phyloP scores from a whole-genome alignment of 2,797 vertebrate genomes.

The Antennarius maculatus region DNA sequence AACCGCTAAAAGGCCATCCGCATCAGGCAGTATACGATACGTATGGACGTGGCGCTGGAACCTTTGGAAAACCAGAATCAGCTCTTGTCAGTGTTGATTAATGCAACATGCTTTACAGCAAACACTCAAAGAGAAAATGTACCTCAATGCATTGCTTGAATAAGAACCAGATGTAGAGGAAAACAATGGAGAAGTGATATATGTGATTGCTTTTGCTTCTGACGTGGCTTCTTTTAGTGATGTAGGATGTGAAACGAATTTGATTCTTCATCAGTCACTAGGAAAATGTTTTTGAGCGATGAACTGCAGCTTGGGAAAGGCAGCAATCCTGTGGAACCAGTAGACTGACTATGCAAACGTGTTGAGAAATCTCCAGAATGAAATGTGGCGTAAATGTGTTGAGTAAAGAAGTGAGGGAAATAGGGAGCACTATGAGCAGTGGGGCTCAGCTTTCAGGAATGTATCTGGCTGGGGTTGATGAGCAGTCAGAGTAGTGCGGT shows the following conservation, averaged over 20 bases:
- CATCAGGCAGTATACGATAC: conserved; percentile 85
- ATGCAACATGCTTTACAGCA: conserved; percentile 4
- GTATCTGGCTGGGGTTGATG: conserved; percentile 76
- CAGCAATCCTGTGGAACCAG: not conserved
- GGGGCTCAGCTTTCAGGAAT: conserved; percentile 84
- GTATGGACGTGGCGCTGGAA: conserved; percentile 87
- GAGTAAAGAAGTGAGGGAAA: conserved; percentile 61
- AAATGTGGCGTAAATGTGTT: conserved; percentile 55
- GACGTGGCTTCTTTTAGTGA: conserved; percentile 28
- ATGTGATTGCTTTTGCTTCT: conserved; percentile 21
- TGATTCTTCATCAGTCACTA: conserved; percentile 25
- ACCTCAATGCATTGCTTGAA: conserved; percentile 21
- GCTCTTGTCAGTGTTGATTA: not conserved
- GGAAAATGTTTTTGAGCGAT: conserved; percentile 24
- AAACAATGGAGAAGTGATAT: conserved; percentile 15
- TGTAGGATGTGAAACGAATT: conserved; percentile 13
- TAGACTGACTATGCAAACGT: conserved; percentile 5
- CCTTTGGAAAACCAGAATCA: conserved; percentile 62
- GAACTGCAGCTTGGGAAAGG: conserved; percentile 7
- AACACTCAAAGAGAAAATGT: conserved; percentile 27
- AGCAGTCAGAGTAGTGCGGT: conserved; percentile 79
- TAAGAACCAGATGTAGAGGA: conserved; percentile 38
- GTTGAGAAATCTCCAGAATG: conserved; percentile 21
- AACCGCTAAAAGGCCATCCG: conserved; percentile 84
- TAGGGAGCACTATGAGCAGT: conserved; percentile 60